Percentiles rank a stretch among this genome's conserved stretches.
phyloP scores from a whole-genome alignment of 2,113 vertebrate genomes.

The Anas platyrhynchos region DNA sequence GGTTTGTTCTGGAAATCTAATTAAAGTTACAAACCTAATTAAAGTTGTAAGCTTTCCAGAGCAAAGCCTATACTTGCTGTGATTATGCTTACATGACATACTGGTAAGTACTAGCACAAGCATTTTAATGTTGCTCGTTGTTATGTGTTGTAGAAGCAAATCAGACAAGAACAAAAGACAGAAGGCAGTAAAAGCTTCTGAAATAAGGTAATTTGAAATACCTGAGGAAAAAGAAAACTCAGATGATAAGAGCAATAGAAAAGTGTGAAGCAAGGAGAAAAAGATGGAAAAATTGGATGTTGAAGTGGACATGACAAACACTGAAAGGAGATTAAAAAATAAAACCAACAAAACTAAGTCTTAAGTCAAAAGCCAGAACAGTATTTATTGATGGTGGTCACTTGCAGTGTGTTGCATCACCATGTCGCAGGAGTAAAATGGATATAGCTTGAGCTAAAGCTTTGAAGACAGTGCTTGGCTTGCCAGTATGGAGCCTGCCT shows the following conservation, averaged over 20 bases:
- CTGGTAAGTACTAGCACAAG: not conserved
- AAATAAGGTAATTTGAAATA: not conserved
- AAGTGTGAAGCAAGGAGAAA: not conserved
- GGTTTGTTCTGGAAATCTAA: conserved; percentile 20
- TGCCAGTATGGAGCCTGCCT: conserved; percentile 63
- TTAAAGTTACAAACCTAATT: conserved; percentile 26
- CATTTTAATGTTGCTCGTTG: not conserved
- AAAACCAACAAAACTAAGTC: not conserved
- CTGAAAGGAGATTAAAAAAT: not conserved
- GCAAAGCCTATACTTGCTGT: not conserved
- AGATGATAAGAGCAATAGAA: not conserved
- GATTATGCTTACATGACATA: not conserved
- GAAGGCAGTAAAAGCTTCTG: not conserved
- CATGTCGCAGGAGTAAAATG: not conserved
- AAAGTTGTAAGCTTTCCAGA: conserved; percentile 5
- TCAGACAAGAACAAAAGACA: not conserved
- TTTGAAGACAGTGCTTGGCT: conserved; percentile 55
- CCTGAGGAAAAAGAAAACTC: not conserved
- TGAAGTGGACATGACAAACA: not conserved
- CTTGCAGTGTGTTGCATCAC: not conserved
- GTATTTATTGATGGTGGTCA: not conserved
- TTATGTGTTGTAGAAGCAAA: not conserved
- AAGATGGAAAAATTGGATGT: not conserved
- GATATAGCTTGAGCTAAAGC: conserved; percentile 34
- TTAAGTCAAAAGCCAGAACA: not conserved